phyloP scores from a whole-genome alignment of 2,888 invertebrate species.

The Imbricaverruca yamaguchii region DNA sequence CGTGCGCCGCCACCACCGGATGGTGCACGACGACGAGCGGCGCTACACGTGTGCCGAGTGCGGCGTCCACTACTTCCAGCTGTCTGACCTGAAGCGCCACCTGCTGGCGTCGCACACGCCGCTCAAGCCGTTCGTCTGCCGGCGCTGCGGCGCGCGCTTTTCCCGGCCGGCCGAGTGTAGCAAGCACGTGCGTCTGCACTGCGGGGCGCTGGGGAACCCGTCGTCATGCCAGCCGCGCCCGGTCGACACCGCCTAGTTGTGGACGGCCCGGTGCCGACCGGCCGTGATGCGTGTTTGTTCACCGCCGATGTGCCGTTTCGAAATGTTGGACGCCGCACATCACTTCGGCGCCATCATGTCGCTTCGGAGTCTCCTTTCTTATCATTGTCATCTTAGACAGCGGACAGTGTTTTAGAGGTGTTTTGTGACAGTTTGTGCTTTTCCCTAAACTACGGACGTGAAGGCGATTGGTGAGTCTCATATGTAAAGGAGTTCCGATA shows the following conservation, averaged over 20 bases:
- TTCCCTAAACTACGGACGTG: background rate
- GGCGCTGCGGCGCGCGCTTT: background rate
- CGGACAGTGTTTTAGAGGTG: background rate
- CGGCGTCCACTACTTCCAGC: slow-evolving; percentile 12
- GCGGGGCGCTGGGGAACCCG: background rate
- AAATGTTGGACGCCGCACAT: too few relatives aligned
- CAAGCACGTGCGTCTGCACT: background rate
- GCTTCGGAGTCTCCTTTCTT: too few relatives aligned
- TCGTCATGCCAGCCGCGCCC: too few relatives aligned
- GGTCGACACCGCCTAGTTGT: too few relatives aligned
- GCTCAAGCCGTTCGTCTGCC: slow-evolving; percentile 11
- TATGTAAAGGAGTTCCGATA: background rate
- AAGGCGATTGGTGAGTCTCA: background rate
- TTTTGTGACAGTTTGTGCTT: background rate
- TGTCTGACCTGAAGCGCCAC: slow-evolving; percentile 19
- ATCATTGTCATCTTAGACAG: background rate
- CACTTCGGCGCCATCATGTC: too few relatives aligned
- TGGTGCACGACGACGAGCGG: slow-evolving; percentile 22
- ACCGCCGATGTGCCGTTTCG: too few relatives aligned
- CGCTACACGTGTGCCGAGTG: slow-evolving; percentile 17
- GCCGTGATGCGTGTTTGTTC: too few relatives aligned
- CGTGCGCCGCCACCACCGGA: slow-evolving; percentile 21
- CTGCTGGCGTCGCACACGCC: slow-evolving; percentile 21
- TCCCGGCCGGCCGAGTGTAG: background rate
- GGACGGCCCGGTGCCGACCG: too few relatives aligned